Conservation (phyloP, 2,888 invertebrate genomes). For the Agrotis clavis region DNA sequence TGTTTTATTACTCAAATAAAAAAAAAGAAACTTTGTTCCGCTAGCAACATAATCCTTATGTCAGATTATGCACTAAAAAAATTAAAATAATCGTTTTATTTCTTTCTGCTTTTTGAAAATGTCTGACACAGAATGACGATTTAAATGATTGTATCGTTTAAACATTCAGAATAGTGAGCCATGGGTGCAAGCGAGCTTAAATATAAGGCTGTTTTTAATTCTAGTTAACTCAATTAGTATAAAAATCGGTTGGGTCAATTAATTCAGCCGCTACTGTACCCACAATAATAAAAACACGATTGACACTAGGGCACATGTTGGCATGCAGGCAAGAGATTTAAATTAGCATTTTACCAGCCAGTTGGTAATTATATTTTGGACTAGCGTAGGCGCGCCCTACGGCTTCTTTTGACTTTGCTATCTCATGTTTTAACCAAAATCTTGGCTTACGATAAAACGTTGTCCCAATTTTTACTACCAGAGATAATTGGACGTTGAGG, state of each 20-base stretch:
- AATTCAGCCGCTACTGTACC: constrained; percentile 51
- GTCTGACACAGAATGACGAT: too few species aligned
- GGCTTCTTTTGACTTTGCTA: constrained; percentile 52
- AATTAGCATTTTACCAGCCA: constrained; percentile 71
- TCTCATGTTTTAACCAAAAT: constrained; percentile 46
- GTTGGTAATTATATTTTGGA: constrained; percentile 66
- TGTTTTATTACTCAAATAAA: too few species aligned
- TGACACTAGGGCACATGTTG: constrained; percentile 69
- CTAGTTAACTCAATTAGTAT: background rate
- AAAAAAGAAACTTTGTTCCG: too few species aligned
- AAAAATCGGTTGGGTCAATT: constrained; percentile 7
- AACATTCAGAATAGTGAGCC: too few species aligned
- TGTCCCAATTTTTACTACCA: constrained; percentile 30
- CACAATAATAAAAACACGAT: constrained; percentile 69
- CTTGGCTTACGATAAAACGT: constrained; percentile 27
- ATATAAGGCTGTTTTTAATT: background rate
- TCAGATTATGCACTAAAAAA: too few species aligned
- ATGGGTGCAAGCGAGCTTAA: too few species aligned
- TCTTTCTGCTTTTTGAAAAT: too few species aligned
- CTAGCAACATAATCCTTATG: too few species aligned
- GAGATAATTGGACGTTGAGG: constrained; percentile 32
- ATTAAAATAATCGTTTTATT: too few species aligned
- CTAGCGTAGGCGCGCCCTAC: constrained; percentile 64
- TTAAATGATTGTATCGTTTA: too few species aligned
- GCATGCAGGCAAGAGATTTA: constrained; percentile 65